Conservation (phyloP, 53 echinoderm and acorn worm genomes). For the Mesocentrotus franciscanus region DNA sequence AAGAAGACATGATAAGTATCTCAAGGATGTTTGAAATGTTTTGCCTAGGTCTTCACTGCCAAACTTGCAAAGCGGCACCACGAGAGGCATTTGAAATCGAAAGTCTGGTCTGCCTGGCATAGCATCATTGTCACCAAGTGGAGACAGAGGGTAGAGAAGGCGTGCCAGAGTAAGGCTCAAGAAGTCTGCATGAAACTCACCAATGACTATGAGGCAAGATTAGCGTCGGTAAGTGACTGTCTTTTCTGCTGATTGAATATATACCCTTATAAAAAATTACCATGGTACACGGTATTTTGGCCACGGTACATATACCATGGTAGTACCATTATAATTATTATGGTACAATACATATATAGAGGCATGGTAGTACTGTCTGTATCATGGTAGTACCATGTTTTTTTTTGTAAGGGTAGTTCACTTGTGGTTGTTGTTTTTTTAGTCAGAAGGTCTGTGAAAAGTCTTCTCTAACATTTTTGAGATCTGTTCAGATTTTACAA, state of each 20-base stretch:
- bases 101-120: conserved; percentile 94
- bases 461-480: neutral
- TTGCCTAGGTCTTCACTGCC: conserved; percentile 79
- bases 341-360: too few species aligned
- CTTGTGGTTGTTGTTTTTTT: too few species aligned
- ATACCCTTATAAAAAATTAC: too few species aligned
- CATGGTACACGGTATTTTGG: too few species aligned
- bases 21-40: neutral
- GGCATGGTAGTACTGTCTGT: too few species aligned
- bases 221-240: conserved; percentile 88
- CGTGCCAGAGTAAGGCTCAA: conserved; percentile 96
- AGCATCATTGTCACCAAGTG: conserved; percentile 96
- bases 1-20: too few species aligned
- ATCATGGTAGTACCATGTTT: too few species aligned
- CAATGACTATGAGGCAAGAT: conserved; percentile 96
- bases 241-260: neutral
- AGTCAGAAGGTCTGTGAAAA: neutral
- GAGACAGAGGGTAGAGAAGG: conserved; percentile 98
- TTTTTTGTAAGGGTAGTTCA: neutral
- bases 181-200: conserved; percentile 99
- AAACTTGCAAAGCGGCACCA: conserved; percentile 85
- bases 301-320: too few species aligned
- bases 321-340: too few species aligned
- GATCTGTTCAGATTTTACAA: neutral
- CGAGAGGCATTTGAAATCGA: conserved; percentile 80